Evolutionary conservation across 2,797 vertebrate species (phyloP).

Genomic region (Psittacula derbiana): DNA sequence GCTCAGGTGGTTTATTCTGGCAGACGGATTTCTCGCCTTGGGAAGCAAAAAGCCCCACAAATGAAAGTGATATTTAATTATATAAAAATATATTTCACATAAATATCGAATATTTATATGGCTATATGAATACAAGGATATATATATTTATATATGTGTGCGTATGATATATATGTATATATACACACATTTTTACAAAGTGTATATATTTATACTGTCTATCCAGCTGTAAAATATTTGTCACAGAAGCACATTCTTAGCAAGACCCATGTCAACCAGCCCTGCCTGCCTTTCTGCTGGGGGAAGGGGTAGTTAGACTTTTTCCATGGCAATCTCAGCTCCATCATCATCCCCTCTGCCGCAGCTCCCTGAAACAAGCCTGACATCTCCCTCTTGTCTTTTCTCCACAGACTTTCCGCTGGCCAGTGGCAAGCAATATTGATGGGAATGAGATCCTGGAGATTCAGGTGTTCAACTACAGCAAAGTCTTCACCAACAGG

Average conservation of each 20-base stretch:
- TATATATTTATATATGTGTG: not conserved
- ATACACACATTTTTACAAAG: too few species aligned
- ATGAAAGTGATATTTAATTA: not conserved
- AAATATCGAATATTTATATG: not conserved
- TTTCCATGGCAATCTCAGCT: not conserved
- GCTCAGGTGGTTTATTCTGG: not conserved
- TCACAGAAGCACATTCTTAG: accelerated
- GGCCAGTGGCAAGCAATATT: slow-evolving; percentile 88
- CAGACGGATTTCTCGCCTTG: not conserved
- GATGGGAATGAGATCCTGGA: slow-evolving; percentile 90
- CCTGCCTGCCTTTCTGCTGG: not conserved
- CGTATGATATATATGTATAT: not conserved
- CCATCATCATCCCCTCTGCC: not conserved
- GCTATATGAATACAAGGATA: not conserved
- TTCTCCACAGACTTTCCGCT: slow-evolving; percentile 84
- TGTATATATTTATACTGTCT: not conserved
- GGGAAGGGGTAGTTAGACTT: not conserved
- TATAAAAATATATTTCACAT: not conserved
- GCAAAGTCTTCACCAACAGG: slow-evolving; percentile 97
- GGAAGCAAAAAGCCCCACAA: not conserved
- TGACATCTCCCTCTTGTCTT: not conserved
- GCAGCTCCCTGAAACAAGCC: not conserved
- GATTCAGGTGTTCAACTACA: slow-evolving; percentile 94
- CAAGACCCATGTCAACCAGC: accelerated
- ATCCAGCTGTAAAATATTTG: not conserved